A percentile compares a stretch with the other conserved stretches of the same genome.
These are phyloP conservation scores for Brachionus manjavacas DNA, from an alignment of 1,140 invertebrate species.

Conservation along the genomic window DNA sequence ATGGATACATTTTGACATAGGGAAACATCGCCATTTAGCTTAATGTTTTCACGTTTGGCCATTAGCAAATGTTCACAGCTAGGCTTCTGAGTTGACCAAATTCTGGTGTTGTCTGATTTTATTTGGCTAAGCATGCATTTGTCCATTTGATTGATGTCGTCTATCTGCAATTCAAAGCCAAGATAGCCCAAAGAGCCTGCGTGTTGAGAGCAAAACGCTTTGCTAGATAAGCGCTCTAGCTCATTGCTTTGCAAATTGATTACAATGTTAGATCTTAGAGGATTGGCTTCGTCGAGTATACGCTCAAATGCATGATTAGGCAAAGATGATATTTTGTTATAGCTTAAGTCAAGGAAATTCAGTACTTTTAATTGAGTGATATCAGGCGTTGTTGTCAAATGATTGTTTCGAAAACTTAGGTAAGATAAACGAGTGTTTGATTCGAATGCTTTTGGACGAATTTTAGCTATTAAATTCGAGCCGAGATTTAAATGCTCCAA, in stretches of 20 bases:
- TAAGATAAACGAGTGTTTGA: neutral
- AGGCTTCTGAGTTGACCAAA: neutral
- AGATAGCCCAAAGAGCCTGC: neutral
- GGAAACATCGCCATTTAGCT: neutral
- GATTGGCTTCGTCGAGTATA: neutral
- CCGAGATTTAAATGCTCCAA: neutral
- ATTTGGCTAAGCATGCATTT: neutral
- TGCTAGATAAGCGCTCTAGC: neutral
- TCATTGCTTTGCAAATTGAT: neutral
- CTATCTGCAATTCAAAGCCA: neutral
- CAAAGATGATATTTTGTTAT: neutral
- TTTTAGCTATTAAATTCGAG: neutral
- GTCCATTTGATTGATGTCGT: neutral
- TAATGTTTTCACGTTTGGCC: neutral
- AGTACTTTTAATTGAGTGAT: neutral
- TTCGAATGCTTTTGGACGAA: neutral
- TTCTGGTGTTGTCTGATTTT: neutral
- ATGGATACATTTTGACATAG: neutral
- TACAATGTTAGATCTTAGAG: neutral
- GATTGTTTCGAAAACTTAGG: neutral
- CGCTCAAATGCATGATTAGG: neutral
- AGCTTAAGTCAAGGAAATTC: neutral
- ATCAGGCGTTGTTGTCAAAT: neutral
- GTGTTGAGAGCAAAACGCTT: neutral
- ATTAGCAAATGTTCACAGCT: neutral